Percentiles rank a stretch among this genome's conserved stretches.
Evolutionary conservation across 1,140 invertebrate species (phyloP).

Genomic region (Ptiloglossa arizonensis): DNA sequence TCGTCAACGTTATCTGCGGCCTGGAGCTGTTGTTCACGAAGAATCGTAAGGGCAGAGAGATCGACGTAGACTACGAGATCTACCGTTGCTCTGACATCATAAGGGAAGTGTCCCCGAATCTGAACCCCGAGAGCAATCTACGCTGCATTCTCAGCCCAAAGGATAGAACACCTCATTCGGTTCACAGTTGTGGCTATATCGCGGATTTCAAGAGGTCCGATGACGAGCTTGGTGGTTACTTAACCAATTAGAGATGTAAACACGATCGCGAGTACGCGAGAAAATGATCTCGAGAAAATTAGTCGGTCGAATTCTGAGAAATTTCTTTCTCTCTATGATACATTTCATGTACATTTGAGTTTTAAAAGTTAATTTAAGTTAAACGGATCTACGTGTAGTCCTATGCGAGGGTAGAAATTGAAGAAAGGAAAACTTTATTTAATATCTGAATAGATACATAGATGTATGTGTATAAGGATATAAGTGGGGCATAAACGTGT

Average conservation of each 20-base stretch:
- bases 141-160: constrained; percentile 5
- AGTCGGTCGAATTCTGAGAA: too few species aligned
- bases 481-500: too few species aligned
- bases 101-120: constrained; percentile 19
- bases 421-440: too few species aligned
- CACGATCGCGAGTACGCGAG: not conserved
- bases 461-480: too few species aligned
- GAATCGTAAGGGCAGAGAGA: not conserved
- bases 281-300: too few species aligned
- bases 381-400: too few species aligned
- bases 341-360: too few species aligned
- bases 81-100: not conserved
- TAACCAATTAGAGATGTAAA: constrained; percentile 27
- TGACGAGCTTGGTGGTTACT: constrained; percentile 35
- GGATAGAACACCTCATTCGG: constrained; percentile 19
- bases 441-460: too few species aligned
- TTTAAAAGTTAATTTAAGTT: too few species aligned
- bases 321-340: too few species aligned
- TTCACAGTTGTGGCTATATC: constrained; percentile 42
- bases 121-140: constrained; percentile 22
- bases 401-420: too few species aligned
- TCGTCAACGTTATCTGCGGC: constrained; percentile 41
- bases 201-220: constrained; percentile 30
- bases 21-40: constrained; percentile 38
- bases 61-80: constrained; percentile 18